phyloP scores from a whole-genome alignment of 2,113 vertebrate genomes.

The Procapra przewalskii region DNA sequence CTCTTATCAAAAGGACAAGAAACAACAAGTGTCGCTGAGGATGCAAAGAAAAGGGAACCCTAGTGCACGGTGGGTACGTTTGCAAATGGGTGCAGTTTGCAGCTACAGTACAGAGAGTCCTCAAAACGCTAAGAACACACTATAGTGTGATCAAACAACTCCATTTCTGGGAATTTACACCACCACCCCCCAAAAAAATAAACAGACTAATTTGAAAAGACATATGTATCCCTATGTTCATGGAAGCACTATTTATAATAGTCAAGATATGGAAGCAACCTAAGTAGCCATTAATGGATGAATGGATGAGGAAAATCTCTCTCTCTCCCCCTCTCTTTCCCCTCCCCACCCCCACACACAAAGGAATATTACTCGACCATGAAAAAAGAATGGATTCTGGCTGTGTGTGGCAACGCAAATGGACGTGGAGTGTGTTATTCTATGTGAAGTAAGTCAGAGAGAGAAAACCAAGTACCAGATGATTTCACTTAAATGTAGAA shows the following conservation, averaged over 20 bases:
- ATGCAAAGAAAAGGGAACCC: neutral
- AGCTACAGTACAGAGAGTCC: neutral
- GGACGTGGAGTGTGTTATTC: neutral
- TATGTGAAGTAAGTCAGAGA: neutral
- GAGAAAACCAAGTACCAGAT: neutral
- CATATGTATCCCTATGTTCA: neutral
- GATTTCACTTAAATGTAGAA: neutral
- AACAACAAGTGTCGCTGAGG: neutral
- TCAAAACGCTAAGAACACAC: neutral
- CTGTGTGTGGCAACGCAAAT: neutral
- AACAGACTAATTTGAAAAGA: neutral
- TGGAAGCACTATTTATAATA: neutral
- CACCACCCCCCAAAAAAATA: too few relatives aligned
- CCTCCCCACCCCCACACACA: accelerated
- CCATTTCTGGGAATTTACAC: neutral
- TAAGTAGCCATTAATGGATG: neutral
- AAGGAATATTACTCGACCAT: neutral
- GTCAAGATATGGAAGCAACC: neutral
- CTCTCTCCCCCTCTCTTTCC: neutral
- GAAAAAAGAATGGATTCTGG: neutral
- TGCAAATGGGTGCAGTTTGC: neutral
- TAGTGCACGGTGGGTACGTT: accelerated
- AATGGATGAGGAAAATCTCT: neutral
- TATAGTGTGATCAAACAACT: neutral
- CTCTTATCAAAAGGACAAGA: neutral